Conservation (phyloP, 1,140 invertebrate genomes). For the Trypoxylus dichotomus region DNA sequence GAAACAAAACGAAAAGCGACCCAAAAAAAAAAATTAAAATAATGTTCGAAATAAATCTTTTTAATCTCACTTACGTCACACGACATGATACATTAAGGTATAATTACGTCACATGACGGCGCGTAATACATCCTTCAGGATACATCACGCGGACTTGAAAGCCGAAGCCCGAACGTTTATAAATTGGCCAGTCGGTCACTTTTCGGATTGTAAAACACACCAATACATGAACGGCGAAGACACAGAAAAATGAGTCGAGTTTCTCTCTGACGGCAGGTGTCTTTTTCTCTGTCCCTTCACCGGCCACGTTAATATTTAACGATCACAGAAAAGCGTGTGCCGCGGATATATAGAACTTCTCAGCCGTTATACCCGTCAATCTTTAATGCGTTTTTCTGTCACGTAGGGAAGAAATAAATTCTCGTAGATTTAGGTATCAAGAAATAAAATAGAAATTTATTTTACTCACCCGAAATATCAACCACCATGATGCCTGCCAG, state of each 20-base stretch:
- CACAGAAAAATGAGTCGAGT: constrained; percentile 42
- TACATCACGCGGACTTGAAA: background rate
- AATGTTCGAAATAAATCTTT: constrained; percentile 20
- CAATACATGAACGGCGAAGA: constrained; percentile 37
- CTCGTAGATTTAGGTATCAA: background rate
- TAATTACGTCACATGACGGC: constrained; percentile 12
- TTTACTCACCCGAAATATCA: background rate
- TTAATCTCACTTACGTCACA: constrained; percentile 10
- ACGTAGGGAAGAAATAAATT: background rate
- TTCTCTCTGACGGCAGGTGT: constrained; percentile 40
- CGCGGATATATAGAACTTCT: background rate
- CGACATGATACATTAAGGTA: constrained; percentile 15
- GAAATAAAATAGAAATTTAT: background rate
- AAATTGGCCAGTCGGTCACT: constrained; percentile 40
- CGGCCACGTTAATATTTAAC: constrained; percentile 19
- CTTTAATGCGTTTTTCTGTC: too few relatives aligned
- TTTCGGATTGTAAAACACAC: constrained; percentile 33
- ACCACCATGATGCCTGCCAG: background rate
- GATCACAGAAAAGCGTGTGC: background rate
- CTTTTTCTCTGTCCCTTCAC: constrained; percentile 24
- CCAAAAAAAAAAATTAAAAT: constrained; percentile 9
- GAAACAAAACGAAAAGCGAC: background rate
- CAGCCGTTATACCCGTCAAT: too few relatives aligned
- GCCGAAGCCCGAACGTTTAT: constrained; percentile 34
- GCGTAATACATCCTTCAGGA: constrained; percentile 16